A percentile compares a stretch with the other conserved stretches of the same genome.
These are phyloP conservation scores for Hipposideros armiger DNA, from an alignment of 2,113 vertebrate genomes.

Conservation along the genomic window DNA sequence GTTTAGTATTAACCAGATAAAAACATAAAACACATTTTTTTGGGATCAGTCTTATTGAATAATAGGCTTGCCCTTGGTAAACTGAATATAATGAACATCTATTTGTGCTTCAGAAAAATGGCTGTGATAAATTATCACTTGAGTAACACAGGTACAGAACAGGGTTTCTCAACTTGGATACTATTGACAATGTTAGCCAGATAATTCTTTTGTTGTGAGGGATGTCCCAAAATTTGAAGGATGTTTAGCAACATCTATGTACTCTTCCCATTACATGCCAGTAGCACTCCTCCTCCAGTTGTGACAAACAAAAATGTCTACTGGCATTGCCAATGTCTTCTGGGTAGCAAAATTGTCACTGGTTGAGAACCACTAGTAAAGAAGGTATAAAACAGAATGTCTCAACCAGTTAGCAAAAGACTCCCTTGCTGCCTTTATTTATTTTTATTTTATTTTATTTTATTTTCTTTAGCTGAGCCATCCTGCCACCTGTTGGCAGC, in stretches of 20 bases:
- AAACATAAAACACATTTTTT: neutral
- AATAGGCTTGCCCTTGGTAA: slow-evolving; percentile 4
- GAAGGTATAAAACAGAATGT: neutral
- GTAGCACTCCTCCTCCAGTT: neutral
- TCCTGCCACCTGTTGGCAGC: too few relatives aligned
- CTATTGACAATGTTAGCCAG: neutral
- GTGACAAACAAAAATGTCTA: neutral
- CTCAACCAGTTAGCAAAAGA: neutral
- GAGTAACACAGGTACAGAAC: neutral
- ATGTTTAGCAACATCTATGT: neutral
- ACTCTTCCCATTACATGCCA: neutral
- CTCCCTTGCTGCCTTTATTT: neutral
- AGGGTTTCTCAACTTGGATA: neutral
- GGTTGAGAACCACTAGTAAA: neutral
- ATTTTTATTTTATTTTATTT: too few relatives aligned
- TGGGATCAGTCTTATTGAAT: neutral
- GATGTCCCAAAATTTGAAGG: neutral
- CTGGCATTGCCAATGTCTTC: neutral
- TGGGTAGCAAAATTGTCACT: neutral
- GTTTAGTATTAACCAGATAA: slow-evolving; percentile 6
- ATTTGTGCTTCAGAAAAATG: neutral
- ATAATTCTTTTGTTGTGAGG: neutral
- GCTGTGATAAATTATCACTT: neutral
- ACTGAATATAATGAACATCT: neutral
- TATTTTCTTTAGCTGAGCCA: too few relatives aligned